Percentiles rank a stretch among this genome's conserved stretches.
Evolutionary conservation across 2,888 invertebrate species (phyloP).

Genomic region (Nomada fabriciana): DNA sequence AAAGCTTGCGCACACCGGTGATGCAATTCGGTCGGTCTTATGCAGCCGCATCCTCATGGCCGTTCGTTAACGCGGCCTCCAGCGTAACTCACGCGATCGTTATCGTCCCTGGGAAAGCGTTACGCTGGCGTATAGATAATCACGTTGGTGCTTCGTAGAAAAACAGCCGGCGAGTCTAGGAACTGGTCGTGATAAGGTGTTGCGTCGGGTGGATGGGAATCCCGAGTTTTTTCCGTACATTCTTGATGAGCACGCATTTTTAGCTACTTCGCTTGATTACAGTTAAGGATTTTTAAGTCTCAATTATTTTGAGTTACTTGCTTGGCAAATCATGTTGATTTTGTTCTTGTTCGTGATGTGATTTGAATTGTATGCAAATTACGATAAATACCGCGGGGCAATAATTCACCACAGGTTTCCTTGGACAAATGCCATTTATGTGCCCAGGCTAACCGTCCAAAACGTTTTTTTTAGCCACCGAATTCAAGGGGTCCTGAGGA

Average conservation of each 20-base stretch:
- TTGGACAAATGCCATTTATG: no score
- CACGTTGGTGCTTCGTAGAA: conserved; percentile 1
- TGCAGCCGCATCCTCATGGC: conserved; percentile 33
- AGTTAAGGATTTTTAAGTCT: no score
- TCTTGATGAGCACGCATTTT: neutral
- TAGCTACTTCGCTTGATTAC: no score
- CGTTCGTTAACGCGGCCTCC: conserved; percentile 64
- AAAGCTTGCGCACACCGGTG: conserved; percentile 26
- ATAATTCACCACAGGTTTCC: no score
- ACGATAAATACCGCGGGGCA: no score
- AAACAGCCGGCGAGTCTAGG: conserved; percentile 18
- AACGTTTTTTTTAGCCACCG: no score
- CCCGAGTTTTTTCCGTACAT: neutral
- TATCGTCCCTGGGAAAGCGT: conserved; percentile 68
- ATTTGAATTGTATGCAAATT: no score
- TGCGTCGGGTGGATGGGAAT: neutral
- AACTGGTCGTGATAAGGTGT: neutral
- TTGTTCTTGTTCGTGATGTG: no score
- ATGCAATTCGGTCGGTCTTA: conserved; percentile 58
- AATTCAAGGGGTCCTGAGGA: no score
- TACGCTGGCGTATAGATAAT: conserved; percentile 43
- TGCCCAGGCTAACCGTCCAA: no score
- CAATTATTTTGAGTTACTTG: no score
- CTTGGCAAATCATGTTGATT: no score
- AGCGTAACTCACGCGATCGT: conserved; percentile 63